These are phyloP conservation scores for Fulmarus glacialis DNA, from an alignment of 2,113 vertebrate genomes.

Conservation along the genomic window DNA sequence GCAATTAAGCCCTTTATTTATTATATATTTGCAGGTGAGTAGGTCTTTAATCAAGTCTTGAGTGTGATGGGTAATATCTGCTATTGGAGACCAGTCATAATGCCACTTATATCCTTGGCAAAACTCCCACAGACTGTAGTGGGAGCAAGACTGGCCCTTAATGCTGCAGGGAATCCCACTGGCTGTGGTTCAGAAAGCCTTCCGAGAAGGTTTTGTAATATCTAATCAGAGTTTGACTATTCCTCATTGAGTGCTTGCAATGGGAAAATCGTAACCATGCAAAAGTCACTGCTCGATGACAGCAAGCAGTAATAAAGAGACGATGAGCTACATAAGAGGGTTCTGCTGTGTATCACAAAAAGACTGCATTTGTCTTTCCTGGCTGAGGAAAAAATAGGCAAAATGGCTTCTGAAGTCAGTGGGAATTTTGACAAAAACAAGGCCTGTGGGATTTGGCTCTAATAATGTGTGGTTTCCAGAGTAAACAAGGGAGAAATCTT, in stretches of 20 bases:
- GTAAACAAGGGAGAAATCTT: not conserved
- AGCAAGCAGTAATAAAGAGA: not conserved
- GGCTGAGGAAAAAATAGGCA: not conserved
- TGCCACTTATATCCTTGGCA: constrained; percentile 57
- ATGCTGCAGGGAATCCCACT: constrained; percentile 55
- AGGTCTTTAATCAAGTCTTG: constrained; percentile 57
- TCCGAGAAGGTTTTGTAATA: constrained; percentile 54
- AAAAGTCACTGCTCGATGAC: not conserved
- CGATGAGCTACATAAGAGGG: not conserved
- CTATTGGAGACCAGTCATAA: constrained; percentile 46
- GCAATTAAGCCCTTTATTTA: constrained; percentile 64
- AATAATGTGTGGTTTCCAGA: not conserved
- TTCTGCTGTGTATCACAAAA: not conserved
- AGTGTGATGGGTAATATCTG: constrained; percentile 46
- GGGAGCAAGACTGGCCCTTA: constrained; percentile 46
- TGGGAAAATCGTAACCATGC: not conserved
- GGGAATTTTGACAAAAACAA: constrained; percentile 24
- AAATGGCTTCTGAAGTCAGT: not conserved
- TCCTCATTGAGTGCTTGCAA: not conserved
- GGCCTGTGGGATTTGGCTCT: not conserved
- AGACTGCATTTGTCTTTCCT: not conserved
- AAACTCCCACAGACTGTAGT: constrained; percentile 26
- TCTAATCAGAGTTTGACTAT: constrained; percentile 37
- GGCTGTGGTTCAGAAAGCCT: constrained; percentile 62
- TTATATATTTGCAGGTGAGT: constrained; percentile 52